A percentile compares a stretch with the other conserved stretches of the same genome.
These are phyloP conservation scores for Trypoxylon attenuatum DNA, from an alignment of 2,888 invertebrate species.

Conservation along the genomic window DNA sequence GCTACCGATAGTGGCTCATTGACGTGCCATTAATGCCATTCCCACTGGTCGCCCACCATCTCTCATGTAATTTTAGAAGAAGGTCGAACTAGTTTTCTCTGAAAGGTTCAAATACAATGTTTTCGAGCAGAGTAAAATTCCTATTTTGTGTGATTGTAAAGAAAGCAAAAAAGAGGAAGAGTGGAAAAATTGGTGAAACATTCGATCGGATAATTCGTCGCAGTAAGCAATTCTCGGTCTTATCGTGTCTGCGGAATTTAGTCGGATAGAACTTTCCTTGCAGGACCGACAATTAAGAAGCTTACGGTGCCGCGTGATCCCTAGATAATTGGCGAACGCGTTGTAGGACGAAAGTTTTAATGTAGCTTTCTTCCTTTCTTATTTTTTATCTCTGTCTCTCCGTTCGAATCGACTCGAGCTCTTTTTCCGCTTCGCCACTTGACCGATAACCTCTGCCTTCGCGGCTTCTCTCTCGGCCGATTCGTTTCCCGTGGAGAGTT, in stretches of 20 bases:
- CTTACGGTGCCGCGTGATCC: conserved; percentile 48
- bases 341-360: conserved; percentile 40
- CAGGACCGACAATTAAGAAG: conserved; percentile 44
- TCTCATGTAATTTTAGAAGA: no score
- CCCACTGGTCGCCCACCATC: no score
- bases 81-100: no score
- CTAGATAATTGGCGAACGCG: conserved; percentile 46
- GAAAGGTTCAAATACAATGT: no score
- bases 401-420: no score
- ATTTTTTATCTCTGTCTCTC: neutral
- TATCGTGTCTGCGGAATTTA: conserved; percentile 4
- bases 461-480: conserved; percentile 17
- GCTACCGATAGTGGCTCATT: no score
- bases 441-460: neutral
- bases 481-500: conserved; percentile 61
- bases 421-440: neutral
- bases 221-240: conserved; percentile 33
- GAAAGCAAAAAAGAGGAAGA: no score
- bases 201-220: conserved; percentile 32
- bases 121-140: no score
- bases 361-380: conserved; percentile 9
- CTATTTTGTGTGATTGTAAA: no score
- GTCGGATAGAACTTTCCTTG: conserved; percentile 11
- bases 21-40: no score
- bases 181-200: neutral